Evolutionary conservation across 2,113 vertebrate genomes (phyloP).

Genomic region (Channa argus): DNA sequence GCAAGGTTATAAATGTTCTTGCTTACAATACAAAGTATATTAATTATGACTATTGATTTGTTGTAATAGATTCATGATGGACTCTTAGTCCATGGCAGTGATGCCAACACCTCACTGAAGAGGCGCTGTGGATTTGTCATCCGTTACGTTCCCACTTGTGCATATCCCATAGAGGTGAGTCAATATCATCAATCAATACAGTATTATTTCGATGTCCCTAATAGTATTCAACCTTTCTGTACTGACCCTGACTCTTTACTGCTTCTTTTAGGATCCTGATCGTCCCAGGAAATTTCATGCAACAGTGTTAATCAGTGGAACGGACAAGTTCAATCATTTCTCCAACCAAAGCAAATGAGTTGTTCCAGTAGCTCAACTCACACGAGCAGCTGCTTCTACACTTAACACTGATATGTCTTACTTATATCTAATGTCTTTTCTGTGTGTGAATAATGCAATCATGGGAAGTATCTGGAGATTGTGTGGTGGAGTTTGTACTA

Average conservation of each 20-base stretch:
- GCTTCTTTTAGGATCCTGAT: conserved; percentile 76
- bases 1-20: not conserved
- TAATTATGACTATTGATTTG: not conserved
- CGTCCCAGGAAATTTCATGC: conserved; percentile 79
- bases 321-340: conserved; percentile 81
- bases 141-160: conserved; percentile 83
- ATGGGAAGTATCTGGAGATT: too few relatives aligned
- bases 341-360: conserved; percentile 50
- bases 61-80: conserved; percentile 83
- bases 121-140: conserved; percentile 87
- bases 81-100: conserved; percentile 84
- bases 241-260: not conserved
- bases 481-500: too few relatives aligned
- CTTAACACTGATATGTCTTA: not conserved
- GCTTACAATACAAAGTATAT: not conserved
- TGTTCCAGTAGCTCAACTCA: not conserved
- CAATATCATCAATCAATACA: too few relatives aligned
- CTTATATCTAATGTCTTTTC: too few relatives aligned
- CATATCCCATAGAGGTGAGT: conserved; percentile 81
- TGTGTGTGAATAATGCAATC: too few relatives aligned
- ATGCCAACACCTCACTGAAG: conserved; percentile 81
- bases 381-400: not conserved
- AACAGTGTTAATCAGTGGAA: conserved; percentile 75
- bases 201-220: too few relatives aligned
- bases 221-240: not conserved